These are phyloP conservation scores for Drosophila lutescens DNA, from an alignment of 2,888 invertebrate species.

Conservation along the genomic window DNA sequence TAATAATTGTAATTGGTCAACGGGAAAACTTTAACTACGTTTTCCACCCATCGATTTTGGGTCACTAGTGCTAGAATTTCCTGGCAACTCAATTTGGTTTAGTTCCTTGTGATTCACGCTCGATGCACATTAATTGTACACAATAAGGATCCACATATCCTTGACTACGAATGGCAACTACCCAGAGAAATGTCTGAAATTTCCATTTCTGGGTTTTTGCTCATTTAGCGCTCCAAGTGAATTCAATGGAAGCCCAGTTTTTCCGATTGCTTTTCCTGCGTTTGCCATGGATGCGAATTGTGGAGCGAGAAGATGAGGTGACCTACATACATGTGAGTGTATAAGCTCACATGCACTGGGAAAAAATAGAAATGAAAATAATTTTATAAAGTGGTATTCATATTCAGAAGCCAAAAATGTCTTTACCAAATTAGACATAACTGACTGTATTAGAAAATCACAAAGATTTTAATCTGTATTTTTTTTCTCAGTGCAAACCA, in stretches of 20 bases:
- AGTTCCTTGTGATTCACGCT: constrained; percentile 71
- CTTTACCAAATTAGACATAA: too few relatives aligned
- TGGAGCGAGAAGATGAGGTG: constrained; percentile 34
- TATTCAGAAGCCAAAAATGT: neutral
- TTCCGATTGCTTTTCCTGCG: constrained; percentile 46
- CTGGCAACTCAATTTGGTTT: constrained; percentile 56
- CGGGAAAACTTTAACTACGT: constrained; percentile 49
- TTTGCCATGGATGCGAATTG: constrained; percentile 46
- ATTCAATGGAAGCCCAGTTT: constrained; percentile 65
- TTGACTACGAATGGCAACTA: constrained; percentile 62
- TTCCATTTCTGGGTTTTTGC: constrained; percentile 63
- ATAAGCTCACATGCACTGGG: constrained; percentile 11
- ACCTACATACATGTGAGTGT: constrained; percentile 55
- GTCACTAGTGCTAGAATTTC: constrained; percentile 43
- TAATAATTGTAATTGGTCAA: constrained; percentile 76
- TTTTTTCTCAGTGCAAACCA: neutral
- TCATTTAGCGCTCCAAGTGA: constrained; percentile 56
- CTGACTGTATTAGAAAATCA: neutral
- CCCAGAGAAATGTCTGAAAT: constrained; percentile 56
- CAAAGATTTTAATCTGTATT: neutral
- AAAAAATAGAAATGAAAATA: neutral
- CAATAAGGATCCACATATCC: constrained; percentile 64
- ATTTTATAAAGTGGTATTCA: neutral
- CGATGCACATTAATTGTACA: constrained; percentile 75
- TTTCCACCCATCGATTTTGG: constrained; percentile 61